phyloP scores from a whole-genome alignment of 1,140 invertebrate genomes.

The Tyrophagus putrescentiae region DNA sequence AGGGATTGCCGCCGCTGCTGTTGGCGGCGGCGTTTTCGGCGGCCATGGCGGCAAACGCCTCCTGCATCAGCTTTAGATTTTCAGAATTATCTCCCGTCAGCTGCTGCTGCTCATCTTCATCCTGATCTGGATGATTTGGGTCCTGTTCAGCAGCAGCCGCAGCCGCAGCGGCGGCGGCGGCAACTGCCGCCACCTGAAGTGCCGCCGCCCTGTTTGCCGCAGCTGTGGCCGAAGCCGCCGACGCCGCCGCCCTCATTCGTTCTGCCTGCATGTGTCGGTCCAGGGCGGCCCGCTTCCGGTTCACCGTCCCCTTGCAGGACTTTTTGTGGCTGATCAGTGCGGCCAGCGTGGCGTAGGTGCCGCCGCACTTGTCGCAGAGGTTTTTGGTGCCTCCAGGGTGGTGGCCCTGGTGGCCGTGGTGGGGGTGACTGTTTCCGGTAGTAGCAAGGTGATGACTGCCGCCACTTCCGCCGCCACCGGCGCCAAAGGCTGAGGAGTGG shows the following conservation, averaged over 20 bases:
- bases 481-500: too few species aligned
- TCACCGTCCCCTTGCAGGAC: constrained; percentile 1
- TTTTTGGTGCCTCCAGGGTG: too few species aligned
- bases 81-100: too few species aligned
- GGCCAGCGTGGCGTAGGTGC: constrained; percentile 9
- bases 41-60: too few species aligned
- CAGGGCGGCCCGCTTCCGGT: not conserved
- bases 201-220: not conserved
- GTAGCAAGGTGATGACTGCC: too few species aligned
- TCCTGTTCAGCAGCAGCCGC: not conserved
- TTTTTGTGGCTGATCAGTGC: constrained; percentile 13
- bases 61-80: too few species aligned
- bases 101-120: too few species aligned
- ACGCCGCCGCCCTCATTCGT: not conserved
- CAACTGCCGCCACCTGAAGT: not conserved
- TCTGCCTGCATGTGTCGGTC: not conserved
- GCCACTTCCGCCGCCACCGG: too few species aligned
- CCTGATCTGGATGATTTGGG: too few species aligned
- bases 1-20: not conserved
- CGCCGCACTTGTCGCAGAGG: constrained; percentile 12
- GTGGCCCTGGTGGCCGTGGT: too few species aligned
- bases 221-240: too few species aligned
- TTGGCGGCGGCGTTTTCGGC: not conserved
- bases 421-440: too few species aligned
- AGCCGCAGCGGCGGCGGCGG: constrained; percentile 3